Base-by-base conservation (phyloP, 2,888 invertebrate genomes). In the Mythimna vitellina region DNA sequence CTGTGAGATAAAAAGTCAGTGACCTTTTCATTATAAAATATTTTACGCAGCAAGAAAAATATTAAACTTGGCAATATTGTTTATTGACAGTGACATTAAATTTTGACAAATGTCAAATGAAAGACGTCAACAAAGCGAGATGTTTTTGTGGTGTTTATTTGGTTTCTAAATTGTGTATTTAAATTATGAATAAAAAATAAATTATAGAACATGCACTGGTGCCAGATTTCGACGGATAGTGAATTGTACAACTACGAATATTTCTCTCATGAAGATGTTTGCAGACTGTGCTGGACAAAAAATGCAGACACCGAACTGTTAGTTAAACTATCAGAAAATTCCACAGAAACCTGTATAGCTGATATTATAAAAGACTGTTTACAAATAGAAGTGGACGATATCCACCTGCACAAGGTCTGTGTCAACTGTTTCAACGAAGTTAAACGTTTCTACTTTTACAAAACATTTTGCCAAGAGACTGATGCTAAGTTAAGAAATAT, bases 221-320 rank as follows among this genome's bases (percentile, higher is more conserved):
- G 76, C 70, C 70, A 80, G 9, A 65, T 86, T 49, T 65, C 80
- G 25, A 66, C 85, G 6, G 78, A 91, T 29, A 86, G 82, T 77
- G 88, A 90, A 70, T 17, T 84, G 8, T 94, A 91, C 77, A 91
- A 86, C 7, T 91, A 88, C 63, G 92, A 95, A 73, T 95, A 94
- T 81, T 94, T 95, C 75, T 84, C 89, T 57, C 89, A 92, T 83
- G 86, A 89, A 12, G 89, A 94, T 63, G 89, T 95, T 0, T 96
- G 96, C 70, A 87, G 95, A 78, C 80, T 95, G 10, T 96, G 96
- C 78, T 95, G 94, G 94, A 86, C 82, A 51, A 89, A 81, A 78
- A 88, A 93, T 65, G 92, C 91, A 3, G 81, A 82, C 12, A 87
- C 65, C 42, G 90, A 91, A 75, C 78, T 92, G 62, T 76, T 86